Conservation (phyloP, 2,797 vertebrate genomes). For the Monodelphis domestica region DNA sequence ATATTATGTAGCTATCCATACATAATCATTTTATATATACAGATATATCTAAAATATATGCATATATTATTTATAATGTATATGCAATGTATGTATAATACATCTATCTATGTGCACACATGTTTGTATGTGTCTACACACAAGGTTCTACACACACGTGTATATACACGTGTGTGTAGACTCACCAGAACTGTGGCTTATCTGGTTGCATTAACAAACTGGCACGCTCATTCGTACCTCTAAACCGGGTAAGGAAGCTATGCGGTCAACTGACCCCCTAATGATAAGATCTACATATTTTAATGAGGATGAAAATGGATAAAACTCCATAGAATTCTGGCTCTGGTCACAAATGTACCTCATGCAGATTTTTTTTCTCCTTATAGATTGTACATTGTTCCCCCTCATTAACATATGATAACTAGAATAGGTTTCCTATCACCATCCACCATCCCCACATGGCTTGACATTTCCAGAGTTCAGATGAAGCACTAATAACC, state of each 20-base stretch:
- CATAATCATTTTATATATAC: neutral
- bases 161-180: slow-evolving; percentile 41
- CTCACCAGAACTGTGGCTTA: neutral
- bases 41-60: neutral
- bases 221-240: slow-evolving; percentile 35
- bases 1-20: neutral
- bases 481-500: slow-evolving; percentile 84
- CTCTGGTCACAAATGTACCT: slow-evolving; percentile 66
- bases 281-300: slow-evolving; percentile 78
- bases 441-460: slow-evolving; percentile 69
- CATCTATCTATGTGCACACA: too few species aligned
- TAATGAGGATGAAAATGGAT: slow-evolving; percentile 77
- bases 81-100: too few species aligned
- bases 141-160: too few species aligned
- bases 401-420: slow-evolving; percentile 81
- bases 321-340: slow-evolving; percentile 40
- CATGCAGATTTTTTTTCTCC: slow-evolving; percentile 46
- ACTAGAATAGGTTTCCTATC: slow-evolving; percentile 77
- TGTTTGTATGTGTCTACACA: neutral
- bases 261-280: slow-evolving; percentile 65
- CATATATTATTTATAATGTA: too few species aligned
- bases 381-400: slow-evolving; percentile 72
- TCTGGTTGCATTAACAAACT: neutral
- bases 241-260: slow-evolving; percentile 39
- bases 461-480: slow-evolving; percentile 84